These are phyloP conservation scores for Dicrurus megarhynchus DNA, from an alignment of 2,113 vertebrate species.

Conservation along the genomic window DNA sequence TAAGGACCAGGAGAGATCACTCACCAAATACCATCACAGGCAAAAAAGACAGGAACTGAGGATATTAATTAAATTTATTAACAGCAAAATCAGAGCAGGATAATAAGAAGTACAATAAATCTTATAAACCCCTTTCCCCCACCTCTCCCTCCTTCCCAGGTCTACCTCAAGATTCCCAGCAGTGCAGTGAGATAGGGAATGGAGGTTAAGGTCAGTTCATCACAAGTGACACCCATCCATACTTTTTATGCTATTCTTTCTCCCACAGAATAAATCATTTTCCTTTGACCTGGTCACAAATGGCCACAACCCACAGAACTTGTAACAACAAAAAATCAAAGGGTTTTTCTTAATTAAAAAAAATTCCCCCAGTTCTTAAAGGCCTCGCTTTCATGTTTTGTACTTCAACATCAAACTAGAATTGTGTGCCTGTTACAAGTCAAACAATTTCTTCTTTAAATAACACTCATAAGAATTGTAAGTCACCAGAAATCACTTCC, in stretches of 20 bases:
- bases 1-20: background rate
- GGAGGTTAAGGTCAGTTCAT: background rate
- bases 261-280: background rate
- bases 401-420: background rate
- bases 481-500: background rate
- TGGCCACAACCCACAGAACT: background rate
- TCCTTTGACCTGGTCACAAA: background rate
- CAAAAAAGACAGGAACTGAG: background rate
- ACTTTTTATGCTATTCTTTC: background rate
- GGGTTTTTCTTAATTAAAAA: background rate
- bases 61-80: background rate
- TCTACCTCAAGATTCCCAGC: background rate
- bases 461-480: background rate
- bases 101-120: background rate
- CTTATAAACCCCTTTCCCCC: background rate
- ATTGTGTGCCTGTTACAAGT: background rate
- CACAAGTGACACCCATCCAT: background rate
- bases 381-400: background rate
- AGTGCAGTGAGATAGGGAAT: background rate
- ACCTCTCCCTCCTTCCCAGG: background rate
- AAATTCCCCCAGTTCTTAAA: background rate
- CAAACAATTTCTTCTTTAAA: background rate
- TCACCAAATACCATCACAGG: background rate
- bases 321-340: background rate
- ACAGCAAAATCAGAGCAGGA: background rate